Conservation (phyloP, 2,797 vertebrate species). For the Rousettus madagascariensis region DNA sequence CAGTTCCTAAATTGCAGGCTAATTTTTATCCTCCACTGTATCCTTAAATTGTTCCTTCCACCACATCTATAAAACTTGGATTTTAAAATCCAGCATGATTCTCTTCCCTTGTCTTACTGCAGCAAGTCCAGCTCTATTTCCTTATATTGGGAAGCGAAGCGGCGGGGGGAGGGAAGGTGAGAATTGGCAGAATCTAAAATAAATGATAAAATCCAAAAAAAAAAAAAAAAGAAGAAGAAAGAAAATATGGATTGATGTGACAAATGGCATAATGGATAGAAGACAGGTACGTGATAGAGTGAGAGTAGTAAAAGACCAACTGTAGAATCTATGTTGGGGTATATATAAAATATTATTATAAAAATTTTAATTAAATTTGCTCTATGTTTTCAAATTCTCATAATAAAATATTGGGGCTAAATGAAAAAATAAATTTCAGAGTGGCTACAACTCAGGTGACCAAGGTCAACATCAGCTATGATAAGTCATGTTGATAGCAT, state of each 20-base stretch:
- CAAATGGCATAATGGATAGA: background rate
- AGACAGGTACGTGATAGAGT: background rate
- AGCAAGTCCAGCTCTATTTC: background rate
- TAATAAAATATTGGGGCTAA: background rate
- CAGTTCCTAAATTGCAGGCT: background rate
- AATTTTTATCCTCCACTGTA: background rate
- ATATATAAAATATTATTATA: background rate
- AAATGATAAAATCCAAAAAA: background rate
- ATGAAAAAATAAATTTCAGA: background rate
- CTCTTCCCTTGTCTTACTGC: background rate
- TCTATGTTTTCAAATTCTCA: background rate
- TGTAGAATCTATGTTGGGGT: background rate
- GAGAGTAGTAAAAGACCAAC: background rate
- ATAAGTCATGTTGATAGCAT: background rate
- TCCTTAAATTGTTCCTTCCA: background rate
- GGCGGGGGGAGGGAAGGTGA: too few species aligned
- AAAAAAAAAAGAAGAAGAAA: background rate
- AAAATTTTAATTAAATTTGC: background rate
- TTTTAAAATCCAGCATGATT: background rate
- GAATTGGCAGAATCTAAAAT: background rate
- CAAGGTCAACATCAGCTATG: background rate
- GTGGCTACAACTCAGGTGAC: background rate
- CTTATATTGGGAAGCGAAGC: background rate
- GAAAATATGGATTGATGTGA: background rate
- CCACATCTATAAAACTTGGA: background rate